These are phyloP conservation scores for Neoarius graeffei DNA, from an alignment of 2,113 vertebrate species.

Conservation along the genomic window DNA sequence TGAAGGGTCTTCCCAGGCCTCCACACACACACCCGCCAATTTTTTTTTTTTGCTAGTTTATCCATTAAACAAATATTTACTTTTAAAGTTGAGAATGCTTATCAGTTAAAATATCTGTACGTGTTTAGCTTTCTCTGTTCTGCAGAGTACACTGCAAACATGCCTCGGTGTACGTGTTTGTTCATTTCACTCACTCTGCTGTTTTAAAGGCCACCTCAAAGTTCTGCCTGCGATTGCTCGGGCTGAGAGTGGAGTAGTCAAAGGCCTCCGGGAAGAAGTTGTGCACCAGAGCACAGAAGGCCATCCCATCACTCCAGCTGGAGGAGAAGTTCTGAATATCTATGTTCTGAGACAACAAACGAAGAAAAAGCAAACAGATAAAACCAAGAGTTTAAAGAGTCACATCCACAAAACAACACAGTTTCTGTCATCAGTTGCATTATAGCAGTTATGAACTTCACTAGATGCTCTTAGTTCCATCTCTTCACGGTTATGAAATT, in stretches of 20 bases:
- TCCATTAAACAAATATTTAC: background rate
- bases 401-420: background rate
- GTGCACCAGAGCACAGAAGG: conserved; percentile 96
- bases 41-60: background rate
- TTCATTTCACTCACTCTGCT: conserved; percentile 86
- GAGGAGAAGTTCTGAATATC: conserved; percentile 98
- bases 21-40: background rate
- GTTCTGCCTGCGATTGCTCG: conserved; percentile 92
- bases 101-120: background rate
- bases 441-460: background rate
- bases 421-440: background rate
- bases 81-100: background rate
- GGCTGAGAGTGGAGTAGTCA: conserved; percentile 87
- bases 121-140: background rate
- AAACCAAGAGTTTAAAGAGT: background rate
- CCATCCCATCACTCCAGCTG: conserved; percentile 97
- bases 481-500: background rate
- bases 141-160: background rate
- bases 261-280: conserved; percentile 97
- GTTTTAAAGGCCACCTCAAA: conserved; percentile 94
- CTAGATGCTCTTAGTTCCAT: background rate
- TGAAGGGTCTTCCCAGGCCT: background rate
- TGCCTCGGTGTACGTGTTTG: conserved; percentile 12
- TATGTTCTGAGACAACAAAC: conserved; percentile 78
- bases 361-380: background rate